A percentile compares a stretch with the other conserved stretches of the same genome.
phyloP scores from a whole-genome alignment of 2,888 invertebrate species.

The Creontiades dilutus region DNA sequence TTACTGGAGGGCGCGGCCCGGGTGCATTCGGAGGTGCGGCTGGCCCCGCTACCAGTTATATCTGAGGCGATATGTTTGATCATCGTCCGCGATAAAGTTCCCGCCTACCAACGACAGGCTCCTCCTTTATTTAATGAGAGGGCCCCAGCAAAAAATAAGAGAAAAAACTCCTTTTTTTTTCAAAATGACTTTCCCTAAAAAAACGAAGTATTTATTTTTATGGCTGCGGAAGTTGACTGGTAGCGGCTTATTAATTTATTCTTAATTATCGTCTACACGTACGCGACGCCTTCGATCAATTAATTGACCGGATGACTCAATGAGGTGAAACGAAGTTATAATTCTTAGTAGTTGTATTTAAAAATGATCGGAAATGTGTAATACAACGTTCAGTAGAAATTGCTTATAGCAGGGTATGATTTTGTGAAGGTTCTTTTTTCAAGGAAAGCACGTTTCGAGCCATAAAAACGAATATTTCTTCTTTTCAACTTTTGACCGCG shows the following conservation, averaged over 20 bases:
- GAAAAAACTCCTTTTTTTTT: background rate
- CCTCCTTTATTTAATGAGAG: slow-evolving; percentile 40
- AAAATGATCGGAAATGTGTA: too few species aligned
- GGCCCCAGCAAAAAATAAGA: background rate
- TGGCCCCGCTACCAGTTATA: slow-evolving; percentile 41
- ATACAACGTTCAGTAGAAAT: too few species aligned
- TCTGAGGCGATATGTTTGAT: slow-evolving; percentile 54
- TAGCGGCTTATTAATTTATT: background rate
- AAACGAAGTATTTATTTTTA: background rate
- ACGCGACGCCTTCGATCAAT: too few species aligned
- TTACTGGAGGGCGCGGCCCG: background rate
- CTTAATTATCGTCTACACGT: background rate
- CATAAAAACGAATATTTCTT: too few species aligned
- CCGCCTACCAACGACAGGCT: slow-evolving; percentile 40
- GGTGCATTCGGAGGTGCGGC: slow-evolving; percentile 26
- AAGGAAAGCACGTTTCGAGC: too few species aligned
- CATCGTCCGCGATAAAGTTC: slow-evolving; percentile 43
- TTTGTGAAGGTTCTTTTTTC: too few species aligned
- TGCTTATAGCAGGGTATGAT: too few species aligned
- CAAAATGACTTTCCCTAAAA: background rate
- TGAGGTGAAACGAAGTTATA: background rate
- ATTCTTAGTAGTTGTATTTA: too few species aligned
- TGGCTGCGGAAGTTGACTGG: slow-evolving; percentile 20
- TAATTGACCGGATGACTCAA: slow-evolving; percentile 1
- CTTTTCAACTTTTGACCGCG: too few species aligned